Conservation (phyloP, 2,888 invertebrate genomes). For the Nemotelus nigrinus region DNA sequence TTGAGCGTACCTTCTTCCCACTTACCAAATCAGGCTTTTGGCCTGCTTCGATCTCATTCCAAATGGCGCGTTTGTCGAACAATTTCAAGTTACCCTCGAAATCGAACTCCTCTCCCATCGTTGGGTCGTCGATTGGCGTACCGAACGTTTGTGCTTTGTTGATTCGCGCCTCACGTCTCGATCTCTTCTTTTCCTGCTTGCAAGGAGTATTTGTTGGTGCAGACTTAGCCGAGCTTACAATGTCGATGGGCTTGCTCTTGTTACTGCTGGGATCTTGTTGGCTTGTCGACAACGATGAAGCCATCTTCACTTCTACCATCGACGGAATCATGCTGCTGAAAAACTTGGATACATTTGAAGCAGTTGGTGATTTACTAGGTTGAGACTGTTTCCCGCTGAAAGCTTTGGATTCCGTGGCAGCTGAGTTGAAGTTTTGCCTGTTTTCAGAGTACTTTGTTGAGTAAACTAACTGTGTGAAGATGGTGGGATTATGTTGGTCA, state of each 20-base stretch:
- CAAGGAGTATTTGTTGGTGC: slow-evolving; percentile 52
- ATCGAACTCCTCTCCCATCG: slow-evolving; percentile 80
- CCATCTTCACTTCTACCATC: slow-evolving; percentile 62
- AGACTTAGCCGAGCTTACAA: slow-evolving; percentile 54
- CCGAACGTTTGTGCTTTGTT: slow-evolving; percentile 61
- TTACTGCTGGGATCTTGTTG: slow-evolving; percentile 19
- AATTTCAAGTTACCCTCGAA: slow-evolving; percentile 93
- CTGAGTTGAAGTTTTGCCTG: slow-evolving; percentile 24
- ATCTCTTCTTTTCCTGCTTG: slow-evolving; percentile 56
- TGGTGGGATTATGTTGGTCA: no score
- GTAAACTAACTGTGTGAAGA: no score
- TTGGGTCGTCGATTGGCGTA: slow-evolving; percentile 62
- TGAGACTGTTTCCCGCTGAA: slow-evolving; percentile 20
- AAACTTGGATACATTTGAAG: slow-evolving; percentile 57
- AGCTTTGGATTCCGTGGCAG: slow-evolving; percentile 36
- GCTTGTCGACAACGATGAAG: slow-evolving; percentile 50
- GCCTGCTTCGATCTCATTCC: slow-evolving; percentile 75
- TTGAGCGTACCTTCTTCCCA: slow-evolving; percentile 17
- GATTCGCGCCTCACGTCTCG: slow-evolving; percentile 59
- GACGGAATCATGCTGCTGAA: slow-evolving; percentile 64
- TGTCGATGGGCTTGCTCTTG: slow-evolving; percentile 61
- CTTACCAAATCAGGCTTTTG: slow-evolving; percentile 71
- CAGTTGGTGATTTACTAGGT: slow-evolving; percentile 48
- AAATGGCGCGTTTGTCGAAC: slow-evolving; percentile 86
- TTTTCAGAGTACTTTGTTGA: no score